Base-by-base conservation (phyloP, 2,113 vertebrate genomes). In the Gymnobelideus leadbeateri region DNA sequence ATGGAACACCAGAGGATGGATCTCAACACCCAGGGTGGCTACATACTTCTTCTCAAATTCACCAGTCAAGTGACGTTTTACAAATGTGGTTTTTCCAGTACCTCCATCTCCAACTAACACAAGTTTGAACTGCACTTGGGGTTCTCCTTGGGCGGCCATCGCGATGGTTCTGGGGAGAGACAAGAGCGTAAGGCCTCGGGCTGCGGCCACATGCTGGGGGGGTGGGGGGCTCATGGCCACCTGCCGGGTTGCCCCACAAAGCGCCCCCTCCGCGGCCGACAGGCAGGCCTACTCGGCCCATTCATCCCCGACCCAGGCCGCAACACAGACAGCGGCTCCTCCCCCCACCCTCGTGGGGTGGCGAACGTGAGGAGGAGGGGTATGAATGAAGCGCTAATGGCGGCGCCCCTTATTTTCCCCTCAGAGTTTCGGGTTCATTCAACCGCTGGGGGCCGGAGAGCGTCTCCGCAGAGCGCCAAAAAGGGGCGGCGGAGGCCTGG, bases 131-230 rank as follows among this genome's bases (percentile, higher is more conserved):
- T n/a, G n/a, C n/a, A n/a, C n/a, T n/a, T n/a, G n/a, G n/a, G n/a
- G n/a, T n/a, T n/a, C n/a, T n/a, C n/a, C n/a, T n/a, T n/a, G n/a
- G n/a, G n/a, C n/a, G 96, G 98, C 98, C 99, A 99, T 99, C 84
- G 94, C 10, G 97, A 97, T 97, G 97, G 37, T 96, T 97, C 98
- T 47, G 95, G 96, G 93, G 96, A 94, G 96, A 43, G 55, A 94
- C 46, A 89, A 77, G 50, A 43, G 96, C 57, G 92, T 93, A 61
- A 37, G 91, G 94, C 95, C 53, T 84, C 26, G 91, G 47, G 52
- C 8, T 2, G n/a, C 3, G n/a, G 90, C 54, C 43, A 77, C 51
- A 54, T 26, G 96, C 93, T 43, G 16, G 84, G 57, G 37, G 92
- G 50, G n/a, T n/a, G n/a, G n/a, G n/a, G n/a, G n/a, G n/a, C 14